phyloP scores from a whole-genome alignment of 2,888 invertebrate genomes.

The Heteropelma amictum region DNA sequence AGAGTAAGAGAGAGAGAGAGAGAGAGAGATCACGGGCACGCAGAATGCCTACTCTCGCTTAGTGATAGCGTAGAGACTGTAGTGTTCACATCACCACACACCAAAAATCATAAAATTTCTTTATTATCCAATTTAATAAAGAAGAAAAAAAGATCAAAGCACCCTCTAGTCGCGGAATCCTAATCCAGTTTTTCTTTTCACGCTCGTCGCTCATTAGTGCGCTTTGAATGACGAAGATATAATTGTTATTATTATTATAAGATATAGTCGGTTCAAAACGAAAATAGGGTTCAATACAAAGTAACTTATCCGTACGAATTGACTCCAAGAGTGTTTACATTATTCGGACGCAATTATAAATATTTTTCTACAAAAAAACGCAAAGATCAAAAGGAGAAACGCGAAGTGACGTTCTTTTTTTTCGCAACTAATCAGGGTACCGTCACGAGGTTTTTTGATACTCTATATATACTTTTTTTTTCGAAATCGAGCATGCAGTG shows the following conservation, averaged over 20 bases:
- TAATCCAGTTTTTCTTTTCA: slow-evolving; percentile 2
- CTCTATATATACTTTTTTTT: too few relatives aligned
- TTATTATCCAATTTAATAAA: slow-evolving; percentile 7
- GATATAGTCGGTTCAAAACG: not conserved
- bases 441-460: too few relatives aligned
- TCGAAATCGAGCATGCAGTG: too few relatives aligned
- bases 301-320: not conserved
- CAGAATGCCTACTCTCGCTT: slow-evolving; percentile 68
- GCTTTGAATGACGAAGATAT: not conserved
- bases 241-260: not conserved
- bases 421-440: too few relatives aligned
- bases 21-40: slow-evolving; percentile 58
- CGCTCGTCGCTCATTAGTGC: slow-evolving; percentile 1
- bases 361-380: slow-evolving; percentile 12
- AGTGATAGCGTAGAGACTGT: slow-evolving; percentile 77
- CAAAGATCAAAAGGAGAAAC: too few relatives aligned
- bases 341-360: not conserved
- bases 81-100: slow-evolving; percentile 69
- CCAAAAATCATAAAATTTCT: slow-evolving; percentile 43
- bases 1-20: slow-evolving; percentile 29
- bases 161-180: slow-evolving; percentile 6
- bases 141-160: slow-evolving; percentile 1
- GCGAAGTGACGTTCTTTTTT: too few relatives aligned
- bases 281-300: not conserved
- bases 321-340: not conserved